A percentile compares a stretch with the other conserved stretches of the same genome.
Evolutionary conservation across 2,888 invertebrate species (phyloP).

Genomic region (Chironomus riparius): DNA sequence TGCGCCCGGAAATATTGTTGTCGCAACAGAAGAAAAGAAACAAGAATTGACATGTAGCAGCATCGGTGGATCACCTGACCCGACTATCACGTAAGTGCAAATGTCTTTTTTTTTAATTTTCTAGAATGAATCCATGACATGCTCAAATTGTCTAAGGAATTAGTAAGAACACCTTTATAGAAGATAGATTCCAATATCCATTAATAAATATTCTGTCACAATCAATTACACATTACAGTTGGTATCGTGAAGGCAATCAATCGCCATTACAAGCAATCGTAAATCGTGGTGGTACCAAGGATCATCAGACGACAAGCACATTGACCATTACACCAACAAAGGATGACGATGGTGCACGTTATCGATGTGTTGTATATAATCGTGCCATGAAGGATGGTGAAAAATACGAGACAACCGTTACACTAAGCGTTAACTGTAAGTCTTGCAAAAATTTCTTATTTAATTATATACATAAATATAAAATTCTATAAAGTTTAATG

Average conservation of each 20-base stretch:
- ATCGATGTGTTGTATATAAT: slow-evolving; percentile 82
- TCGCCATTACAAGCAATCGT: slow-evolving; percentile 62
- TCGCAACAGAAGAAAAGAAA: slow-evolving; percentile 71
- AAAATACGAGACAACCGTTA: slow-evolving; percentile 68
- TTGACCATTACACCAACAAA: slow-evolving; percentile 66
- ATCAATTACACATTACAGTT: slow-evolving; percentile 42
- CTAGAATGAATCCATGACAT: not conserved
- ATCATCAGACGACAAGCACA: slow-evolving; percentile 66
- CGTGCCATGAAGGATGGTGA: slow-evolving; percentile 75
- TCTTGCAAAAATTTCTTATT: slow-evolving; percentile 34
- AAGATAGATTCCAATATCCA: slow-evolving; percentile 15
- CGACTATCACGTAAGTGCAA: slow-evolving; percentile 57
- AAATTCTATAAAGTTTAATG: too few species aligned
- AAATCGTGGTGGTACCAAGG: slow-evolving; percentile 61
- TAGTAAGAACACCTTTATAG: too few species aligned
- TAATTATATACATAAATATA: not conserved
- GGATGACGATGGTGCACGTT: slow-evolving; percentile 75
- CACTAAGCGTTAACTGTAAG: slow-evolving; percentile 84
- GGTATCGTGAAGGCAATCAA: slow-evolving; percentile 70
- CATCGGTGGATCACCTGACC: slow-evolving; percentile 83
- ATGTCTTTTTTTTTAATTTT: not conserved
- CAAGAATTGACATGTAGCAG: slow-evolving; percentile 73
- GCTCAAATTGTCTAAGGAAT: slow-evolving; percentile 32
- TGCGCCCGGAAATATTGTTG: slow-evolving; percentile 63
- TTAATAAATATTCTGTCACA: not conserved